A percentile compares a stretch with the other conserved stretches of the same genome.
These are phyloP conservation scores for Charanyca ferruginea DNA, from an alignment of 2,888 invertebrate genomes.

Conservation along the genomic window DNA sequence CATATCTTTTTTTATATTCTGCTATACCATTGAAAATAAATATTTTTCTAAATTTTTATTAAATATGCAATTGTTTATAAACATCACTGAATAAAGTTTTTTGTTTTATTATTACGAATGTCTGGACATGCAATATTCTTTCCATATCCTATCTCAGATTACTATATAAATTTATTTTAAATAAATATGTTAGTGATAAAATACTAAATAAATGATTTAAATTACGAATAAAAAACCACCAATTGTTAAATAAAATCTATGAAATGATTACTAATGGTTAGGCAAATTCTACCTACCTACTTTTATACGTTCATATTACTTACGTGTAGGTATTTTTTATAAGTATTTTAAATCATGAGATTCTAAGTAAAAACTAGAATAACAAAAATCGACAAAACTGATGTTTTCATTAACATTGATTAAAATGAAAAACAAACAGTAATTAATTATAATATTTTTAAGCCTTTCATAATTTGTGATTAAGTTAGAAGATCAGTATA, in stretches of 20 bases:
- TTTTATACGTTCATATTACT: not conserved
- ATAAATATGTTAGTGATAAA: not conserved
- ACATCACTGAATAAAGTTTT: not conserved
- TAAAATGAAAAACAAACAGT: too few relatives aligned
- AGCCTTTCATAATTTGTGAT: too few relatives aligned
- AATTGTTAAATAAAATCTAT: not conserved
- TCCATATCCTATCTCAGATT: too few relatives aligned
- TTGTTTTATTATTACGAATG: not conserved
- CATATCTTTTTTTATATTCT: not conserved
- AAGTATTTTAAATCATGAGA: not conserved
- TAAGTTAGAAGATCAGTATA: too few relatives aligned
- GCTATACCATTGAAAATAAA: conserved; percentile 4
- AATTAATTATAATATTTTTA: too few relatives aligned
- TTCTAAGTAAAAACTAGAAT: not conserved
- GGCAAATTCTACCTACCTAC: not conserved
- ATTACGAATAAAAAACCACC: not conserved
- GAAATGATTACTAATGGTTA: too few relatives aligned
- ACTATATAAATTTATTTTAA: not conserved
- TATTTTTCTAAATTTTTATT: accelerated
- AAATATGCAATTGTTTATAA: not conserved
- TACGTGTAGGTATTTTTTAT: not conserved
- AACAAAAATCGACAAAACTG: not conserved
- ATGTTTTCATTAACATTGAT: too few relatives aligned
- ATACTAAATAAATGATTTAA: not conserved
- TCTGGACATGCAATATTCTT: not conserved